Conservation (phyloP, 2,113 vertebrate species). For the Lagopus muta region DNA sequence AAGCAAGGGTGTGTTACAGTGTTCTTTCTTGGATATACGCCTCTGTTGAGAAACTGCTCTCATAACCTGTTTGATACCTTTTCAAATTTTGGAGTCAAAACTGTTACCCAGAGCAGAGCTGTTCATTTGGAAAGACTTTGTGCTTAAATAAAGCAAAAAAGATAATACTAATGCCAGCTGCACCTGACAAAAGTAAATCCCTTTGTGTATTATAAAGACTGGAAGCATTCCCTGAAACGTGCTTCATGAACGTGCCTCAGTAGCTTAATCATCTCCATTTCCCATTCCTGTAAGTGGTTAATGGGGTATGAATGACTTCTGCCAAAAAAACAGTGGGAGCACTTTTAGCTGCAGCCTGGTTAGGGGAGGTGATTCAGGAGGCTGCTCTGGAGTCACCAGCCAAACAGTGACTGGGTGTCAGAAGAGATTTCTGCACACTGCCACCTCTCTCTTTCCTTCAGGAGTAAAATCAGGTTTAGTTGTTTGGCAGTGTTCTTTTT, state of each 20-base stretch:
- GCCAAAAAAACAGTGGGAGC: background rate
- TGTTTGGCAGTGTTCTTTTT: background rate
- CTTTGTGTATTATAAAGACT: too few species aligned
- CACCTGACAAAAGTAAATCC: background rate
- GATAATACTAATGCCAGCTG: background rate
- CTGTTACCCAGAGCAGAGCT: background rate
- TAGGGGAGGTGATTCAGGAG: background rate
- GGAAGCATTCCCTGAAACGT: background rate
- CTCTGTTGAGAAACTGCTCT: background rate
- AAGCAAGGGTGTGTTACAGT: background rate
- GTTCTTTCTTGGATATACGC: background rate
- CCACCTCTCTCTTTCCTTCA: background rate
- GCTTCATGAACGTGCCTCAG: background rate
- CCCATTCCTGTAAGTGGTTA: background rate
- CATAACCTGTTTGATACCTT: background rate
- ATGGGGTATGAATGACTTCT: background rate
- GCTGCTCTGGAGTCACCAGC: background rate
- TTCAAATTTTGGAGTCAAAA: background rate
- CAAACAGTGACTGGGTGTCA: background rate
- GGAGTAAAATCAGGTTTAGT: background rate
- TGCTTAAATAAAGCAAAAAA: background rate
- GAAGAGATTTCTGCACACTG: background rate
- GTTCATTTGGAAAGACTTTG: background rate
- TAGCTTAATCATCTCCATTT: background rate
- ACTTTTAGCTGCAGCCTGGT: background rate